Evolutionary conservation across 2,113 vertebrate genomes (phyloP), one percentile per base, ranked within the genome.

Genomic region (Dasypus novemcinctus): DNA sequence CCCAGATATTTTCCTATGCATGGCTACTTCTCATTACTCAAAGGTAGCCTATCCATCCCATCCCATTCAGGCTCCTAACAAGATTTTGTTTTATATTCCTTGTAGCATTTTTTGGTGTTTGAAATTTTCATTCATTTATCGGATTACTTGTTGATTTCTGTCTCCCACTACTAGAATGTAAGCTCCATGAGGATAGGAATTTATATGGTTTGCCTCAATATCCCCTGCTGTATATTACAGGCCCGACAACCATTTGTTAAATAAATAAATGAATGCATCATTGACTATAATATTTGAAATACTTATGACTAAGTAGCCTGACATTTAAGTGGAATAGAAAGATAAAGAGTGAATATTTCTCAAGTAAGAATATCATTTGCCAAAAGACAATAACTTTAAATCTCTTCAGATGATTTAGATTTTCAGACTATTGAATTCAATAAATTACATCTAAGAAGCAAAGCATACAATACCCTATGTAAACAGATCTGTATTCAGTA

Each of bases 351-450:
- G n/a, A 96, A 75, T 72, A 8, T 9, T 87, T 95, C 72, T 46
- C 57, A 31, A 49, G 7, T 54, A 43, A 90, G n/a, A 80, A 33
- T 6, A 49, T 78, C 14, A 20, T 61, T 90, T 80, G 59, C 46
- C 52, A 61, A 96, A 74, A 64, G 3, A 1, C 49, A 68, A 31
- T 82, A 86, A n/a, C 68, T 41, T 81, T 83, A 86, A 79, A 87
- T 80, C 18, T 72, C 89, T 63, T 93, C 3, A 79, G 49, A 83
- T 27, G 27, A 69, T 69, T 88, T 79, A 36, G 38, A n/a, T 83
- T 69, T 93, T 92, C 69, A 86, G 33, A 59, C 2, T 64, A 74
- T n/a, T 38, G 86, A 78, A 91, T 82, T 93, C 93, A 90, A 81
- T 63, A 91, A 78, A 54, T 31, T 36, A 74, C 49, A 72, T 76